phyloP scores from a whole-genome alignment of 1,140 invertebrate species.

The Scylla paramamosain region DNA sequence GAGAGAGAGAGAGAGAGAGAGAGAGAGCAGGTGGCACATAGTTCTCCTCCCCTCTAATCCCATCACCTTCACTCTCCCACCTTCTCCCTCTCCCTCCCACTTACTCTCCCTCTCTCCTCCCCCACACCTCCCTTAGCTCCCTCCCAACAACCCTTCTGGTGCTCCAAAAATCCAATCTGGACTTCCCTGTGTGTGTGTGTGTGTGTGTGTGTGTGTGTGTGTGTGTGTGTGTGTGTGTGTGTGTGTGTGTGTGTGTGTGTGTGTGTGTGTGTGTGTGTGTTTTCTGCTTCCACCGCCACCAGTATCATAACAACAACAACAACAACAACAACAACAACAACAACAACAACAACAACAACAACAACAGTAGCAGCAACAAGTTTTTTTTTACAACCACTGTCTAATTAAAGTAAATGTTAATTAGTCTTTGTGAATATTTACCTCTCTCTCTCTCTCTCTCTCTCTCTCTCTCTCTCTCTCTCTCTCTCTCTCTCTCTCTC shows the following conservation, averaged over 20 bases:
- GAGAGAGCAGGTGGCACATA: conserved; percentile 31
- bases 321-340: not conserved
- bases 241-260: not conserved
- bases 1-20: conserved; percentile 40
- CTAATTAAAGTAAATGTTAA: too few relatives aligned
- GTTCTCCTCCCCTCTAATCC: conserved; percentile 31
- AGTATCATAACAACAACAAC: not conserved
- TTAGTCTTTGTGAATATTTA: not conserved
- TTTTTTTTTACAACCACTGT: not conserved
- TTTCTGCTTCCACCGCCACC: not conserved
- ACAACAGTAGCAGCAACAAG: not conserved
- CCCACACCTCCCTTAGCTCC: not conserved
- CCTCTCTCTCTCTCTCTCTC: not conserved
- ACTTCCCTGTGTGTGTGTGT: conserved; percentile 12
- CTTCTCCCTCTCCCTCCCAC: not conserved
- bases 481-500: conserved; percentile 9
- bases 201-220: conserved; percentile 34
- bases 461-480: not conserved
- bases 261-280: not conserved
- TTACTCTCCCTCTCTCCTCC: not conserved
- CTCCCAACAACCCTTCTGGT: conserved; percentile 15
- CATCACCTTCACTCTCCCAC: not conserved
- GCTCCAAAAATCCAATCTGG: not conserved
- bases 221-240: not conserved
- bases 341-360: too few relatives aligned